A percentile compares a stretch with the other conserved stretches of the same genome.
Conservation (phyloP, 2,888 invertebrate species). For the Pyralis farinalis region DNA sequence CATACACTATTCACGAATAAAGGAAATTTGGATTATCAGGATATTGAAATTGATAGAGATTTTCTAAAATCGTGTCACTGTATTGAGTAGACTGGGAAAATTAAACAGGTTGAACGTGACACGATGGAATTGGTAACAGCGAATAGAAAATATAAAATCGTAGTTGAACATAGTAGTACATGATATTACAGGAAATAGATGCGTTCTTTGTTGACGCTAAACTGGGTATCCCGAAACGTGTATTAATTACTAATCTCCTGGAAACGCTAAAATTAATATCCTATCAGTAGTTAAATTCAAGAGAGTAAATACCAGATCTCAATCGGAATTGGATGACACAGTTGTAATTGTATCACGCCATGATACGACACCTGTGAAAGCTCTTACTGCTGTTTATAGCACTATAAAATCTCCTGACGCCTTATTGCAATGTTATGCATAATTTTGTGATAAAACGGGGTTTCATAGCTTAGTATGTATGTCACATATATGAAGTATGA, state of each 20-base stretch:
- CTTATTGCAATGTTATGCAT: slow-evolving; percentile 56
- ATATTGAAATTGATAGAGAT: background rate
- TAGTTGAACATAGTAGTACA: too few species aligned
- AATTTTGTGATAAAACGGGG: slow-evolving; percentile 44
- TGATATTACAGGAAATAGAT: too few species aligned
- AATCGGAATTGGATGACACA: background rate
- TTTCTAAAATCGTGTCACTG: background rate
- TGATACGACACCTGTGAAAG: slow-evolving; percentile 41
- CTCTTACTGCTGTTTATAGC: slow-evolving; percentile 48
- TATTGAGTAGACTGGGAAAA: too few species aligned
- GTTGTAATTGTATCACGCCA: slow-evolving; percentile 5
- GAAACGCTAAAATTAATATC: too few species aligned
- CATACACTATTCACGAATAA: background rate
- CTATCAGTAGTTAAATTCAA: too few species aligned
- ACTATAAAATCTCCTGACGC: slow-evolving; percentile 54
- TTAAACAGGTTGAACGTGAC: too few species aligned
- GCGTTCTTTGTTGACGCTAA: too few species aligned
- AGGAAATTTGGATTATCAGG: background rate
- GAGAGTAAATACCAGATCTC: background rate
- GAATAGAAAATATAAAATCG: too few species aligned
- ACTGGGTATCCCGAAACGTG: too few species aligned
- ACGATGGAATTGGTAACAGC: too few species aligned
- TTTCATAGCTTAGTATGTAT: slow-evolving; percentile 21
- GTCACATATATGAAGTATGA: slow-evolving; percentile 4
- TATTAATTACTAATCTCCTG: too few species aligned